Percentiles rank a stretch among this genome's conserved stretches.
Evolutionary conservation across 2,113 vertebrate species (phyloP).

Genomic region (Leucoraja erinaceus): DNA sequence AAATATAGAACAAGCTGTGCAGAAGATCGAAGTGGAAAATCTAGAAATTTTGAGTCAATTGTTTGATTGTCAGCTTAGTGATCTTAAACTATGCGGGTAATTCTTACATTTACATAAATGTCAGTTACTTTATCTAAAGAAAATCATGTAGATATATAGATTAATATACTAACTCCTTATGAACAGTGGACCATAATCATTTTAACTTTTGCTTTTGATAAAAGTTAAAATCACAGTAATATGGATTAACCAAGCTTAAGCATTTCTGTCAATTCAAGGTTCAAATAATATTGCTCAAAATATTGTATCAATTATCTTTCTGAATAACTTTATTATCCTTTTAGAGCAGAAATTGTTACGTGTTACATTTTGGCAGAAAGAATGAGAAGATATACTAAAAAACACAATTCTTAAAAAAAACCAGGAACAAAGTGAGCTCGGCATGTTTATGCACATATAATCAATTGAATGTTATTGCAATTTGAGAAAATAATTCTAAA

Average conservation of each 20-base stretch:
- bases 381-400: no score
- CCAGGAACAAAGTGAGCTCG: no score
- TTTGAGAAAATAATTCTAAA: no score
- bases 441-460: no score
- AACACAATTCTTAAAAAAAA: no score
- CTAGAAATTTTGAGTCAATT: conserved; percentile 55
- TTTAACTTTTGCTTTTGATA: background rate
- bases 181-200: no score
- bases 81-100: conserved; percentile 59
- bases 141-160: background rate
- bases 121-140: background rate
- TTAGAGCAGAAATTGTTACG: no score
- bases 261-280: background rate
- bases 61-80: conserved; percentile 52
- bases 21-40: conserved; percentile 65
- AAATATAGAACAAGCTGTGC: conserved; percentile 53
- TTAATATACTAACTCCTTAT: background rate
- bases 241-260: background rate
- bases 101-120: background rate
- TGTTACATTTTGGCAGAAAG: no score
- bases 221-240: background rate
- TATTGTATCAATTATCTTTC: no score
- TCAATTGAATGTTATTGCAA: no score
- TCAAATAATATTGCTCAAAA: background rate
- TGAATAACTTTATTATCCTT: no score